A percentile compares a stretch with the other conserved stretches of the same genome.
Conservation (phyloP, 1,140 invertebrate species). For the Drosophila tsacasi region DNA sequence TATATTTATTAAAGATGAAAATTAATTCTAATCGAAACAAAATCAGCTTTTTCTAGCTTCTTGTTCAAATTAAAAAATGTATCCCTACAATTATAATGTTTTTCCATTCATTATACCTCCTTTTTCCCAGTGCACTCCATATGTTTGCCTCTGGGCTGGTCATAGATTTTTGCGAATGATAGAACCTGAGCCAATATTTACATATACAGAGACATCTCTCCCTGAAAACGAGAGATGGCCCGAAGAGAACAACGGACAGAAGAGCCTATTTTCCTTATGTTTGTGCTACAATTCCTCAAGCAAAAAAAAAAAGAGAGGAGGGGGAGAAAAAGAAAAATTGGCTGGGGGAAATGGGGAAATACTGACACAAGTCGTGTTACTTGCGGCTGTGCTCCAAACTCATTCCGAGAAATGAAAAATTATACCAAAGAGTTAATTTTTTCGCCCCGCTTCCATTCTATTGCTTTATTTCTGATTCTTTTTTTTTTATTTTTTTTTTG, state of each 20-base stretch:
- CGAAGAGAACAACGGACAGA: constrained; percentile 37
- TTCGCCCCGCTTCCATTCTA: constrained; percentile 38
- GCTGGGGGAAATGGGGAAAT: not conserved
- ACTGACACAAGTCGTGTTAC: constrained; percentile 58
- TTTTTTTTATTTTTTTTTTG: constrained; percentile 20
- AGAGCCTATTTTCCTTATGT: constrained; percentile 64
- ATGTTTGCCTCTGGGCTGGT: constrained; percentile 61
- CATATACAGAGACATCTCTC: constrained; percentile 53
- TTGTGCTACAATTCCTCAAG: constrained; percentile 55
- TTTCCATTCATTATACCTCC: too few species aligned
- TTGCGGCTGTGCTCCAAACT: constrained; percentile 50
- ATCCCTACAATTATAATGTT: too few species aligned
- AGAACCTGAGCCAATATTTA: constrained; percentile 78
- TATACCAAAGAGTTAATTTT: constrained; percentile 81
- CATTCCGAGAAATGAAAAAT: constrained; percentile 82
- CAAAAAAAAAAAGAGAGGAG: not conserved
- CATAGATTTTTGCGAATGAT: constrained; percentile 77
- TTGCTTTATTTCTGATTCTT: constrained; percentile 29
- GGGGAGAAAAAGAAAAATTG: constrained; percentile 3
- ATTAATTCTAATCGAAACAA: too few species aligned
- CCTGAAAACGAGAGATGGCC: constrained; percentile 30
- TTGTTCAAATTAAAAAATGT: too few species aligned
- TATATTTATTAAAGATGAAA: not conserved
- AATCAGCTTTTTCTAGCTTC: too few species aligned
- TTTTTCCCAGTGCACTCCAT: constrained; percentile 1